A percentile compares a stretch with the other conserved stretches of the same genome.
Evolutionary conservation across 2,888 invertebrate genomes (phyloP).

Genomic region (Tuta absoluta): DNA sequence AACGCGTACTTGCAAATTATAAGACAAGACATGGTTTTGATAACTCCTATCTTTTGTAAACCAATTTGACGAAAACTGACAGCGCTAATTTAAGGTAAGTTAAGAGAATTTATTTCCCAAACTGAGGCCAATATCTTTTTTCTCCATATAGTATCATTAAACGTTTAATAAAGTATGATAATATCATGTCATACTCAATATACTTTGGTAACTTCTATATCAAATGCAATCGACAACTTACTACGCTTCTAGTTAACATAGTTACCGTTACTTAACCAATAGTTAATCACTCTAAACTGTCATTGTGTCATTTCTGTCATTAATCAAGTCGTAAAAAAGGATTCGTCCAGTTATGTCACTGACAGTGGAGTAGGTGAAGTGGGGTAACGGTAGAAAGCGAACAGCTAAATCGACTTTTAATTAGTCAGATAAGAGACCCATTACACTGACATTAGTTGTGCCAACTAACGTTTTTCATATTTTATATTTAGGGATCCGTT

Average conservation of each 20-base stretch:
- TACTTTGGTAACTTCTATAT: background rate
- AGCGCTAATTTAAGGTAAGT: too few species aligned
- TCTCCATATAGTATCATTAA: too few species aligned
- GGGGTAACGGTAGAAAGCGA: conserved; percentile 60
- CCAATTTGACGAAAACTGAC: too few species aligned
- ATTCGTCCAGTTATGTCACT: conserved; percentile 64
- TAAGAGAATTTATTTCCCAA: too few species aligned
- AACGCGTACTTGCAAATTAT: too few species aligned
- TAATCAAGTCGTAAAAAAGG: conserved; percentile 58
- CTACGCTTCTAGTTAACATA: conserved; percentile 14
- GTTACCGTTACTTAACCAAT: conserved; percentile 28
- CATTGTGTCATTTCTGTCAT: conserved; percentile 53
- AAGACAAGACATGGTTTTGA: too few species aligned
- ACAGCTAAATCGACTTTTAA: conserved; percentile 79
- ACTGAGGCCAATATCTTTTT: too few species aligned
- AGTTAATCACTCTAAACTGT: conserved; percentile 49
- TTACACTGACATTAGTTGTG: conserved; percentile 73
- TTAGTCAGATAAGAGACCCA: conserved; percentile 77
- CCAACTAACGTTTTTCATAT: conserved; percentile 64
- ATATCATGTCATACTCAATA: background rate
- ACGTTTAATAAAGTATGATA: background rate
- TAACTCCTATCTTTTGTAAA: too few species aligned
- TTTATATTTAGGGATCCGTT: conserved; percentile 52
- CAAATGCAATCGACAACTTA: background rate
- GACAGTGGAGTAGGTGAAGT: conserved; percentile 27